A percentile compares a stretch with the other conserved stretches of the same genome.
Conservation (phyloP, 2,113 vertebrate genomes). For the Pseudolaguvia tuberculata region DNA sequence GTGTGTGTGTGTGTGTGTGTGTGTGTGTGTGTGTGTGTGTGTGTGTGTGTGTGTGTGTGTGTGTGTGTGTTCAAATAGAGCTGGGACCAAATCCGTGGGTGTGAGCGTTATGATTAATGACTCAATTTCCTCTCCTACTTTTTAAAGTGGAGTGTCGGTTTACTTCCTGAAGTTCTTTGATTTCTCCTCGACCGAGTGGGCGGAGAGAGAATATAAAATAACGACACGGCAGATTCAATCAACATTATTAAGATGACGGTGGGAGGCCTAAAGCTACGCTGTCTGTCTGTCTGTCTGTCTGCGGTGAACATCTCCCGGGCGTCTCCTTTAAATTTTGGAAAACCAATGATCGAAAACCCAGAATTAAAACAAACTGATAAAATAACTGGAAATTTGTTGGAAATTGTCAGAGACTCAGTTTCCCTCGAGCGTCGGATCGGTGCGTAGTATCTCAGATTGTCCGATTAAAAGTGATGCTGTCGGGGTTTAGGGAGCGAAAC, state of each 20-base stretch:
- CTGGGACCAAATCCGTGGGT: constrained; percentile 29
- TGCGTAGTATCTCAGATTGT: constrained; percentile 29
- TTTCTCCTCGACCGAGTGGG: constrained; percentile 44
- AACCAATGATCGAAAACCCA: background rate
- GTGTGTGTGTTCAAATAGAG: background rate
- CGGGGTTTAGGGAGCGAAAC: constrained; percentile 27
- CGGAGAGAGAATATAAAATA: constrained; percentile 41
- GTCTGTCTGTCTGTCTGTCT: constrained; percentile 11
- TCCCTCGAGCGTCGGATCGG: constrained; percentile 9
- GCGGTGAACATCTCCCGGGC: background rate
- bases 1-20: too few species aligned
- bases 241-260: constrained; percentile 40
- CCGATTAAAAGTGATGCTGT: constrained; percentile 44
- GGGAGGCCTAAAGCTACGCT: background rate
- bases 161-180: constrained; percentile 48
- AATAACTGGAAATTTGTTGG: background rate
- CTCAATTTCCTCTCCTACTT: constrained; percentile 50
- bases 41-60: constrained; percentile 8
- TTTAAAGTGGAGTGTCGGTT: constrained; percentile 48
- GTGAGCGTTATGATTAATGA: constrained; percentile 50
- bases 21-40: too few species aligned
- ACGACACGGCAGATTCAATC: constrained; percentile 34
- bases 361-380: background rate
- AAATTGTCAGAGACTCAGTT: background rate
- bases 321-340: constrained; percentile 14